Conservation (phyloP, 2,113 vertebrate genomes). For the Hippocampus abdominalis region DNA sequence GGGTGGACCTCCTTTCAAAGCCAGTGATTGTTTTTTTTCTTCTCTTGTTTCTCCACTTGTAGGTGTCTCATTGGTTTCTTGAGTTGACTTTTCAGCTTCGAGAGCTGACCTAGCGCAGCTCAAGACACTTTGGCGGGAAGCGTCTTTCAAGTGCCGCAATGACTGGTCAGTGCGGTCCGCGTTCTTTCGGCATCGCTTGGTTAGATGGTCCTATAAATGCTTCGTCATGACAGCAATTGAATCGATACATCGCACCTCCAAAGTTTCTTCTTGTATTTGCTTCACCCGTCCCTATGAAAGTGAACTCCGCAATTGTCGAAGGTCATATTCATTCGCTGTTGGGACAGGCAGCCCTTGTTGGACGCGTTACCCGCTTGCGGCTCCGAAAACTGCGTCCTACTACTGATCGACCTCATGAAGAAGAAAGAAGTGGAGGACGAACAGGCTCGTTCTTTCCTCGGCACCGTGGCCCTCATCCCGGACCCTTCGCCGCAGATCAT, state of each 20-base stretch:
- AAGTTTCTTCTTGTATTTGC: not conserved
- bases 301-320: not conserved
- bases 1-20: not conserved
- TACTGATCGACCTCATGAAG: conserved; percentile 74
- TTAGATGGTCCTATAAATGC: not conserved
- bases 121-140: conserved; percentile 70
- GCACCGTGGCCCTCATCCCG: conserved; percentile 74
- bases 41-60: conserved; percentile 7
- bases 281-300: not conserved
- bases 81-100: conserved; percentile 75
- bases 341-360: conserved; percentile 77
- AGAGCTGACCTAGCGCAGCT: conserved; percentile 67
- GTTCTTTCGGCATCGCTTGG: not conserved
- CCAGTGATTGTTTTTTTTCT: not conserved
- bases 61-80: conserved; percentile 76
- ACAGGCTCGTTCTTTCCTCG: conserved; percentile 69
- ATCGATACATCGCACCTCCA: too few relatives aligned
- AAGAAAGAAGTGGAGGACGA: conserved; percentile 73
- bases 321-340: conserved; percentile 13
- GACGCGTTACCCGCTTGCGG: conserved; percentile 80
- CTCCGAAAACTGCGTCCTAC: conserved; percentile 75
- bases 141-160: conserved; percentile 77
- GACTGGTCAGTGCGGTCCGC: conserved; percentile 71
- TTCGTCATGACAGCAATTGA: not conserved
- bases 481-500: conserved; percentile 75